Conservation (phyloP, 2,113 vertebrate species). For the Melozone crissalis region DNA sequence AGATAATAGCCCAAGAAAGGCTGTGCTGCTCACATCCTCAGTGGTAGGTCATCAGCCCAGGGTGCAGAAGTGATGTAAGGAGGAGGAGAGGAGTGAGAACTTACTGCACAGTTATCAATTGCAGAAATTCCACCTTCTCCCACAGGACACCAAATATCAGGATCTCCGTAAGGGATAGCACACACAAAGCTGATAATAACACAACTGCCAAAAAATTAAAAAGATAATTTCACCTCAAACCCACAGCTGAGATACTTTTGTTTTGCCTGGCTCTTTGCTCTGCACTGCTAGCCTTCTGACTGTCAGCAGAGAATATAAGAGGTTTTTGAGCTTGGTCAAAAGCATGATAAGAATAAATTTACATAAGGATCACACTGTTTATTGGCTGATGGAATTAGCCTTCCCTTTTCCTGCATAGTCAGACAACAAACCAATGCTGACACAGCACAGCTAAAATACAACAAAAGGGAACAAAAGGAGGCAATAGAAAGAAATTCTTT, state of each 20-base stretch:
- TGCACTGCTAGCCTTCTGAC: neutral
- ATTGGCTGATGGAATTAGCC: neutral
- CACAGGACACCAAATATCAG: neutral
- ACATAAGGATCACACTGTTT: neutral
- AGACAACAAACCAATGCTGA: neutral
- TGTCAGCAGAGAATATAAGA: neutral
- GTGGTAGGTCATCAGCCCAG: neutral
- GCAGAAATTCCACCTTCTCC: neutral
- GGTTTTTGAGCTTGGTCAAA: neutral
- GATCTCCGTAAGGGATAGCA: neutral
- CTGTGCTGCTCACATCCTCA: neutral
- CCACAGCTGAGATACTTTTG: neutral
- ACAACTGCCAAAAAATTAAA: neutral
- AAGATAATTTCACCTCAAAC: neutral
- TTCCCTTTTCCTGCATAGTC: neutral
- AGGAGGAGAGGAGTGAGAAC: neutral
- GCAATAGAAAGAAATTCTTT: neutral
- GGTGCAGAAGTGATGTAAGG: neutral
- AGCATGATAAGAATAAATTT: neutral
- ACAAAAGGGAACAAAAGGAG: neutral
- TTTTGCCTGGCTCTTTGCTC: neutral
- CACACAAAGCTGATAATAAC: neutral
- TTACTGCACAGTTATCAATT: neutral
- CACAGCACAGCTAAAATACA: neutral
- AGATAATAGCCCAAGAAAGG: neutral